These are phyloP conservation scores for Echinarachnius parma DNA, from an alignment of 53 echinoderm and acorn worm genomes.

Conservation along the genomic window DNA sequence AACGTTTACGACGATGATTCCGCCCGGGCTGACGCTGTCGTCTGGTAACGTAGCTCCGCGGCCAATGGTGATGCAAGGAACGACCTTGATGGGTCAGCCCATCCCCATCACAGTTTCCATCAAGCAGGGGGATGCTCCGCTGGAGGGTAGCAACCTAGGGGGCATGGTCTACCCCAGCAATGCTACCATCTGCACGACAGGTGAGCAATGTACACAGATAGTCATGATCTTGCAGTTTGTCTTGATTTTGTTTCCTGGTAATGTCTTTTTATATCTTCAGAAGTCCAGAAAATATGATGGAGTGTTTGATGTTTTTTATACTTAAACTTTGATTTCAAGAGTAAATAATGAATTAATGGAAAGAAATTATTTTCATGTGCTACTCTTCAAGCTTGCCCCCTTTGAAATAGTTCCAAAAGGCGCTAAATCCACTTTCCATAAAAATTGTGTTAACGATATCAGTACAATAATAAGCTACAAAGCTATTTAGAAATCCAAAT, in stretches of 20 bases:
- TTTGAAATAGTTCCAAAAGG: no score
- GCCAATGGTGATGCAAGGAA: conserved; percentile 23
- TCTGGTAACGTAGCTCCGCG: neutral
- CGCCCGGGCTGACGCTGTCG: conserved; percentile 2
- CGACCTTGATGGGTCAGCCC: conserved; percentile 21
- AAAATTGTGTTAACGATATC: no score
- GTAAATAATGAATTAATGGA: no score
- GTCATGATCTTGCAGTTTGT: neutral
- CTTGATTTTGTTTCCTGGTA: no score
- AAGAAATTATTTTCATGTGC: no score
- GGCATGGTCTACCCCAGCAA: conserved; percentile 3
- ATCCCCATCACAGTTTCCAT: conserved; percentile 42
- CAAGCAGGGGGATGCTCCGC: conserved; percentile 14
- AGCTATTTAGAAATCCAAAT: no score
- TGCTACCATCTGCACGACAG: conserved; percentile 18
- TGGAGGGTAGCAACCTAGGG: neutral
- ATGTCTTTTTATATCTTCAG: neutral
- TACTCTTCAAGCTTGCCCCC: no score
- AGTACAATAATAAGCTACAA: no score
- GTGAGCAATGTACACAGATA: conserved; percentile 1
- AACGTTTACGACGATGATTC: neutral
- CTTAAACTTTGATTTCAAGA: no score
- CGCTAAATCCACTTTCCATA: no score
- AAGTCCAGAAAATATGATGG: conserved; percentile 13
- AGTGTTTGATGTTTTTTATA: no score